A percentile compares a stretch with the other conserved stretches of the same genome.
These are phyloP conservation scores for Smithornis capensis DNA, from an alignment of 2,113 vertebrate species.

Conservation along the genomic window DNA sequence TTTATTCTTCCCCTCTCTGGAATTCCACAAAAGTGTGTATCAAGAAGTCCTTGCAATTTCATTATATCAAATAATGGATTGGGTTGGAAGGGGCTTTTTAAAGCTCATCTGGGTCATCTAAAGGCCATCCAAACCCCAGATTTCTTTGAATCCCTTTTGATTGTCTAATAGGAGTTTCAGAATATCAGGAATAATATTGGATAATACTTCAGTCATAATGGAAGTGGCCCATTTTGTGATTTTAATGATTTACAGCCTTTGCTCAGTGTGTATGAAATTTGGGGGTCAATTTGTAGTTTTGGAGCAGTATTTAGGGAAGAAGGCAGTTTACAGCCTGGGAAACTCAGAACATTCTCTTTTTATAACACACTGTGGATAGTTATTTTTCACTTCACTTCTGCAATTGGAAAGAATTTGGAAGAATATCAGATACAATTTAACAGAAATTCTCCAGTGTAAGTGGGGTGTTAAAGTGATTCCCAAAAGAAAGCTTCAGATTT, in stretches of 20 bases:
- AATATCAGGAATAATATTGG: not conserved
- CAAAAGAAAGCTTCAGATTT: not conserved
- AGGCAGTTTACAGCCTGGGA: not conserved
- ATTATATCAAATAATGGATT: not conserved
- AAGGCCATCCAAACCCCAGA: not conserved
- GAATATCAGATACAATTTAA: not conserved
- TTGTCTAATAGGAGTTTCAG: not conserved
- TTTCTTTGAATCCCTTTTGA: not conserved
- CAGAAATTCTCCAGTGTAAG: not conserved
- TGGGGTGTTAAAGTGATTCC: not conserved
- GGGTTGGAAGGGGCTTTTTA: not conserved
- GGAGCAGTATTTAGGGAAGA: not conserved
- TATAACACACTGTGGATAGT: not conserved
- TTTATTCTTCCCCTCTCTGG: not conserved
- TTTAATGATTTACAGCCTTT: not conserved
- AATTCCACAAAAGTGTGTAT: not conserved
- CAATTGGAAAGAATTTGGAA: not conserved
- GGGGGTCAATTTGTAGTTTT: not conserved
- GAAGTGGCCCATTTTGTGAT: not conserved
- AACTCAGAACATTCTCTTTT: not conserved
- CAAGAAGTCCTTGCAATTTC: not conserved
- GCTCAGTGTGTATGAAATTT: not conserved
- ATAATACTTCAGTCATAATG: not conserved
- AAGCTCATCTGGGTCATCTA: no score
- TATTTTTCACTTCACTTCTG: not conserved